These are phyloP conservation scores for Leptobrachium leishanense DNA, from an alignment of 2,113 vertebrate species.

Conservation along the genomic window DNA sequence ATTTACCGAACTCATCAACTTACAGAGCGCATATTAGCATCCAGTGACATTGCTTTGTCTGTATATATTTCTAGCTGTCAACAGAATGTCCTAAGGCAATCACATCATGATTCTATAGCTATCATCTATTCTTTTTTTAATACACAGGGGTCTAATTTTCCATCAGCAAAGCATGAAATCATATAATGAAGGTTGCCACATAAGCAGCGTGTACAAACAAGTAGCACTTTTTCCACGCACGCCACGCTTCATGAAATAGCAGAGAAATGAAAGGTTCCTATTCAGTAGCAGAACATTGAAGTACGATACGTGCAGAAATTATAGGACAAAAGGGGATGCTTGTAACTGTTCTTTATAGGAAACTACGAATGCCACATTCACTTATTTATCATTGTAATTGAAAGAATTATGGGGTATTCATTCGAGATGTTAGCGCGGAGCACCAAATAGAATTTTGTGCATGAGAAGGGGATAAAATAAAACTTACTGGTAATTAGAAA, in stretches of 20 bases:
- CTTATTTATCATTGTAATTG: neutral
- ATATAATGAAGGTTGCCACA: conserved; percentile 81
- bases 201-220: conserved; percentile 84
- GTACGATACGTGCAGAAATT: neutral
- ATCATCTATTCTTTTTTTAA: conserved; percentile 84
- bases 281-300: conserved; percentile 64
- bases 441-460: neutral
- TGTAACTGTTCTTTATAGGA: neutral
- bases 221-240: conserved; percentile 74
- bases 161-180: conserved; percentile 97
- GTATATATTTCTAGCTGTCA: conserved; percentile 93
- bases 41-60: conserved; percentile 85
- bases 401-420: neutral
- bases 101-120: conserved; percentile 82
- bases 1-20: conserved; percentile 81
- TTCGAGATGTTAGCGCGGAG: neutral
- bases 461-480: neutral
- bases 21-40: conserved; percentile 93
- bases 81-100: conserved; percentile 94
- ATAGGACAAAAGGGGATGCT: neutral
- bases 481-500: too few relatives aligned
- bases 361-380: neutral
- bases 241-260: conserved; percentile 84
- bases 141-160: conserved; percentile 92
- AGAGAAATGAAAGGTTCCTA: conserved; percentile 78